phyloP scores from a whole-genome alignment of 2,888 invertebrate species.

The Cataglyphis altisquamis region DNA sequence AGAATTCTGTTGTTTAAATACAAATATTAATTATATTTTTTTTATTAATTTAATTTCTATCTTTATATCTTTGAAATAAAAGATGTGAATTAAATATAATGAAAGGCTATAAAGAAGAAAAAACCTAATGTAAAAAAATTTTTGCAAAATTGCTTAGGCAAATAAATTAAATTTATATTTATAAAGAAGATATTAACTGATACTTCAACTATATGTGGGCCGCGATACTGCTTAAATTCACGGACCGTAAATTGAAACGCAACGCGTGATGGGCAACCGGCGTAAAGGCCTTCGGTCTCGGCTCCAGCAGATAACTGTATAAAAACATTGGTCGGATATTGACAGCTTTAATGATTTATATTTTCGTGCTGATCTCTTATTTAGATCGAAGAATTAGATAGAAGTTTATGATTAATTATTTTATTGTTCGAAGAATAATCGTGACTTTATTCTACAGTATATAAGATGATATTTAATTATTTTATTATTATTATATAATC shows the following conservation, averaged over 20 bases:
- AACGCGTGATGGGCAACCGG: conserved; percentile 67
- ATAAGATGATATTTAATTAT: conserved; percentile 15
- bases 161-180: conserved; percentile 52
- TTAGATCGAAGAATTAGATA: conserved; percentile 7
- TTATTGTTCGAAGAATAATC: neutral
- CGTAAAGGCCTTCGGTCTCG: conserved; percentile 67
- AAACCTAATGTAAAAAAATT: neutral
- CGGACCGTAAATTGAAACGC: conserved; percentile 74
- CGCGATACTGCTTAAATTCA: conserved; percentile 74
- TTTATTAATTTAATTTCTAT: neutral
- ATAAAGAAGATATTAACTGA: conserved; percentile 60
- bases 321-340: conserved; percentile 14
- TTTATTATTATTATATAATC: neutral
- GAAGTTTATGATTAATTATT: neutral
- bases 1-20: neutral
- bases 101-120: conserved; percentile 23
- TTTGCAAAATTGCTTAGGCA: neutral
- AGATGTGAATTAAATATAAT: neutral
- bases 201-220: conserved; percentile 69
- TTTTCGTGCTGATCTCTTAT: neutral
- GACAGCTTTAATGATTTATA: neutral
- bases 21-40: neutral
- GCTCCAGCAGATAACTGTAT: conserved; percentile 43
- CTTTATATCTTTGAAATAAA: neutral
- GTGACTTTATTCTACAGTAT: neutral